phyloP scores from a whole-genome alignment of 2,797 vertebrate species.

The Poeciliopsis turneri region DNA sequence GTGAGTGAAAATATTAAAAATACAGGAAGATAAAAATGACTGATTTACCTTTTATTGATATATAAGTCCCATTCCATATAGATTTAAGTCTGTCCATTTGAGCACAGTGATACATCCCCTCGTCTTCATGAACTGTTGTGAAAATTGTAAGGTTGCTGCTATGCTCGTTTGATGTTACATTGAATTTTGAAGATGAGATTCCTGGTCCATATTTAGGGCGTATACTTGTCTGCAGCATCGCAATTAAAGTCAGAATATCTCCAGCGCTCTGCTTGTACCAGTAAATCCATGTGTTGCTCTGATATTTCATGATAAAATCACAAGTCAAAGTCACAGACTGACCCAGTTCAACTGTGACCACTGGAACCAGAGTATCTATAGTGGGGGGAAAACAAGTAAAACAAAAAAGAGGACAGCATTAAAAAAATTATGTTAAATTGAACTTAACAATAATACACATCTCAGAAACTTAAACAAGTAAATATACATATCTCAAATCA shows the following conservation, averaged over 20 bases:
- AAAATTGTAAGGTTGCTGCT: neutral
- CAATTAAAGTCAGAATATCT: neutral
- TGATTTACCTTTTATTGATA: neutral
- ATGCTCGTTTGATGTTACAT: fast-evolving
- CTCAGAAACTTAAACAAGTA: no score
- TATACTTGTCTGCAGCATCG: fast-evolving
- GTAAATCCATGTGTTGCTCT: neutral
- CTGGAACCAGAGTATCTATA: neutral
- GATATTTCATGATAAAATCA: fast-evolving
- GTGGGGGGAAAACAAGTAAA: no score
- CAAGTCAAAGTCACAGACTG: conserved; percentile 1
- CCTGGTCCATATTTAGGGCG: fast-evolving
- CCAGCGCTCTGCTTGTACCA: conserved; percentile 18
- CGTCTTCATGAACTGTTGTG: neutral
- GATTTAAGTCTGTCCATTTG: neutral
- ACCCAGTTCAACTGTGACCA: neutral
- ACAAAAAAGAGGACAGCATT: no score
- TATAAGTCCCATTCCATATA: neutral
- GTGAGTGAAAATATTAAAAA: neutral
- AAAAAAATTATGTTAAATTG: neutral
- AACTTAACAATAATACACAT: no score
- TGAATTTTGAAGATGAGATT: fast-evolving
- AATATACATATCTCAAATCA: neutral
- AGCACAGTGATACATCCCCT: neutral
- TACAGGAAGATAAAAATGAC: neutral